phyloP scores from a whole-genome alignment of 2,797 vertebrate genomes.

The Helostoma temminkii region DNA sequence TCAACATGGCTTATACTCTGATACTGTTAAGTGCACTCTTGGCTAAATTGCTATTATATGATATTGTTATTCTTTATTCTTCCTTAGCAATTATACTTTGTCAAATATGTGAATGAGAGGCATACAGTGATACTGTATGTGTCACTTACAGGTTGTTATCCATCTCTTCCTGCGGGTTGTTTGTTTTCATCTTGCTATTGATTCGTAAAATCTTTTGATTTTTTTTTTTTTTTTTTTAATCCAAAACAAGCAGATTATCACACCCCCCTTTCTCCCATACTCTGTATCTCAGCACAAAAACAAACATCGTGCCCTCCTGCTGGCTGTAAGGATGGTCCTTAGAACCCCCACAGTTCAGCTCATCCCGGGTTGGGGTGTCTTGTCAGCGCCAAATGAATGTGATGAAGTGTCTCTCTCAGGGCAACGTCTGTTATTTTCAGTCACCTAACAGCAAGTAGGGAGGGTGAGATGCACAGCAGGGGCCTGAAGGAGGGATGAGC shows the following conservation, averaged over 20 bases:
- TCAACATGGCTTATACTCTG: conserved; percentile 72
- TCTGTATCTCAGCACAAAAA: conserved; percentile 67
- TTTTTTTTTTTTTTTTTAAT: conserved; percentile 76
- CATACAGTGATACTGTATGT: conserved; percentile 38
- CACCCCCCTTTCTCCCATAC: conserved; percentile 12
- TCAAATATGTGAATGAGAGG: conserved; percentile 55
- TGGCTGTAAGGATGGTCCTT: conserved; percentile 68
- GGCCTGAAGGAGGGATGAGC: conserved; percentile 62
- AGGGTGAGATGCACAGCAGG: conserved; percentile 66
- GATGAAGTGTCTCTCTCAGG: conserved; percentile 74
- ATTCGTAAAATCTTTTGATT: conserved; percentile 73
- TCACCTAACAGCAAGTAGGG: conserved; percentile 78
- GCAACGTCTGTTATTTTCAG: conserved; percentile 77
- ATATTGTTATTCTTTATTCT: conserved; percentile 39
- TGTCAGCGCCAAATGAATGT: conserved; percentile 76
- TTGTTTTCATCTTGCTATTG: conserved; percentile 48
- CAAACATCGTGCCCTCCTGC: conserved; percentile 73
- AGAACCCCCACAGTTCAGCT: conserved; percentile 71
- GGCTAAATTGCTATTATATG: conserved; percentile 55
- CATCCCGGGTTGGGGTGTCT: conserved; percentile 62
- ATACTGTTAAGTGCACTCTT: conserved; percentile 72
- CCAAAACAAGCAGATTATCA: conserved; percentile 77
- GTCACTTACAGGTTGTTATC: conserved; percentile 30
- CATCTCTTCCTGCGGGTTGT: conserved; percentile 54
- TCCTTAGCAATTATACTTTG: conserved; percentile 54